Evolutionary conservation across 1,140 invertebrate genomes (phyloP), one percentile per base, ranked within the genome.

Genomic region (Drosophila malerkotliana): DNA sequence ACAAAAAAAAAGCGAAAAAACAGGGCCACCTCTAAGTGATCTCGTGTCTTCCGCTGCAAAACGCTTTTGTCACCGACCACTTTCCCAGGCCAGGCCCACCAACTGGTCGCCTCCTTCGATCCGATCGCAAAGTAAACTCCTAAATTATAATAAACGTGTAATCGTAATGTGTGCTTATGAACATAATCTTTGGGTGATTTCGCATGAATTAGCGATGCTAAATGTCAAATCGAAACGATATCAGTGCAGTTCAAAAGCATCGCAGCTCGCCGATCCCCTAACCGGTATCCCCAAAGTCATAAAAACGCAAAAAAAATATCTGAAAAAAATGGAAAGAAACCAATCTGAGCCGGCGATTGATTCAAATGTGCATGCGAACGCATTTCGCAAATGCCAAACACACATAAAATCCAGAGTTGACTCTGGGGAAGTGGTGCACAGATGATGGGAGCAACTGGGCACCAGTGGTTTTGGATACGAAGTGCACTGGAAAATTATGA

Each of bases 121-220:
- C 51, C 58, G 58, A 52, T 52, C 28, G 30, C 10, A 9, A 34
- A 32, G 41, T 88, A 90, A 77, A 87, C 88, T 90, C 79, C 79
- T 90, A 90, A 90, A 90, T 90, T 90, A 90, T 77, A 90, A 87
- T 90, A 90, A 90, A 90, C 77, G 88, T 90, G 88, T 81, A 90
- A 90, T 90, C 88, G 74, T 90, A 90, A 90, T 90, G 88, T 78
- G 87, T 83, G 82, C 88, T 89, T 87, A 90, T 90, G 80, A 88
- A 84, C 88, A 84, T 90, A 88, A 90, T 90, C 88, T 74, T 51
- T 66, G 64, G 79, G 88, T 87, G 74, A 90, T 90, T 90, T 84
- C 83, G 64, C 68, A 88, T 90, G 77, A 90, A 90, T 88, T 90
- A 90, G 77, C 73, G 88, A 71, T 88, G 67, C 82, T 90, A 88